A percentile compares a stretch with the other conserved stretches of the same genome.
These are phyloP conservation scores for Lasaia peninsularis DNA, from an alignment of 1,140 invertebrate genomes.

Conservation along the genomic window DNA sequence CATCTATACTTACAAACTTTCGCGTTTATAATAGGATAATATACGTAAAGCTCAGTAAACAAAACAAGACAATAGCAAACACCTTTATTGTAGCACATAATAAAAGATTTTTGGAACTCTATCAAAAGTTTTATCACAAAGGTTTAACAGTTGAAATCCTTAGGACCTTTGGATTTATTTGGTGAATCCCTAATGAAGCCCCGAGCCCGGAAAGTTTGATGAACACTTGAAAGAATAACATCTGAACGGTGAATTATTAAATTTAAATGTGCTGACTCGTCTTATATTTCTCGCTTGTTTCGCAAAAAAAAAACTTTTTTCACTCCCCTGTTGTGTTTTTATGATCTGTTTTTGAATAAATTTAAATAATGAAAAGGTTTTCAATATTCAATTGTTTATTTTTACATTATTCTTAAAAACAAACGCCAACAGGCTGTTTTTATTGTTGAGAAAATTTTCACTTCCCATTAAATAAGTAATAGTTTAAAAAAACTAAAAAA, in stretches of 20 bases:
- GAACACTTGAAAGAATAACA: conserved; percentile 9
- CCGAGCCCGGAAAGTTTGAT: background rate
- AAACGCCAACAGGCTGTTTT: no score
- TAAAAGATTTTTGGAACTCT: background rate
- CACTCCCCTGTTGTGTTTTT: background rate
- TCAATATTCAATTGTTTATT: background rate
- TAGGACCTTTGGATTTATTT: background rate
- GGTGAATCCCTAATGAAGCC: conserved; percentile 1
- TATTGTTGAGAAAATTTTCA: no score
- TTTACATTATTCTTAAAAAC: no score
- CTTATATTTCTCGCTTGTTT: background rate
- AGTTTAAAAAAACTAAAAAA: no score
- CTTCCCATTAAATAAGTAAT: no score
- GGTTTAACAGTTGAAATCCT: background rate
- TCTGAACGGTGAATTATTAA: conserved; percentile 2
- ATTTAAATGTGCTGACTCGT: background rate
- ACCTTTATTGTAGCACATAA: background rate
- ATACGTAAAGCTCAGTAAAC: background rate
- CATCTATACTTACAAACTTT: no score
- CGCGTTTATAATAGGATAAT: no score
- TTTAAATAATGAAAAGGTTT: background rate
- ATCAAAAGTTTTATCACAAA: background rate
- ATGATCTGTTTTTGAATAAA: background rate
- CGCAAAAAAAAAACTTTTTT: background rate
- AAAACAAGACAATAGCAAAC: background rate